Evolutionary conservation across 2,888 invertebrate species (phyloP), one percentile per base, ranked within the genome.

Genomic region (Diarsia rubi): DNA sequence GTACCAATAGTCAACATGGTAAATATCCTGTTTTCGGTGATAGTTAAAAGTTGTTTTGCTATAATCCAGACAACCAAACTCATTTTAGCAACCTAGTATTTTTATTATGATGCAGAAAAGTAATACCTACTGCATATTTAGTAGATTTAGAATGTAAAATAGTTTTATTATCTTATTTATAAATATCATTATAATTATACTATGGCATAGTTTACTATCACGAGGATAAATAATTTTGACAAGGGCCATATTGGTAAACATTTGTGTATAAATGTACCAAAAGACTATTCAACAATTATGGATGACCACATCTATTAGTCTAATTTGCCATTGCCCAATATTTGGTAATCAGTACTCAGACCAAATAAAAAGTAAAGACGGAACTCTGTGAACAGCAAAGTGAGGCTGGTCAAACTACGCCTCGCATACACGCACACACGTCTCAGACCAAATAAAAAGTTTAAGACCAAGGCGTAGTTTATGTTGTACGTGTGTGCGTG

Each of bases 151-250:
- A 45, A 27, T 73, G 11, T 76, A 62, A 54, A 44, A 52, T 37
- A 75, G 27, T 69, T 76, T 69, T 70, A 63, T 27, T 45, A 24
- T 47, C 12, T 47, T 3, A 54, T 63, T 47, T 78, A 21, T 69
- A 21, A 21, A 27, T n/a, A 31, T 62, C 52, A 60, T 12, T 21
- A 19, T 14, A 24, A 57, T 27, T 57, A 8, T n/a, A n/a, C n/a
- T n/a, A n/a, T n/a, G 14, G 27, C 27, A 57, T 57, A 9, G 24
- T 27, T 57, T 27, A 57, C 57, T 19, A 27, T 54, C 9, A 27
- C 19, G 27, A 14, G 27, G 27, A 57, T 27, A 19, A 57, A 27
- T 57, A 6, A 3, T 0, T 3, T 57, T 27, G 57, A 16, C 57
- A 16, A 21, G 16, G 8, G 19, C 16, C 2, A 24, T 19, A 57